phyloP scores from a whole-genome alignment of 2,113 vertebrate species.

The Montifringilla adamsi region DNA sequence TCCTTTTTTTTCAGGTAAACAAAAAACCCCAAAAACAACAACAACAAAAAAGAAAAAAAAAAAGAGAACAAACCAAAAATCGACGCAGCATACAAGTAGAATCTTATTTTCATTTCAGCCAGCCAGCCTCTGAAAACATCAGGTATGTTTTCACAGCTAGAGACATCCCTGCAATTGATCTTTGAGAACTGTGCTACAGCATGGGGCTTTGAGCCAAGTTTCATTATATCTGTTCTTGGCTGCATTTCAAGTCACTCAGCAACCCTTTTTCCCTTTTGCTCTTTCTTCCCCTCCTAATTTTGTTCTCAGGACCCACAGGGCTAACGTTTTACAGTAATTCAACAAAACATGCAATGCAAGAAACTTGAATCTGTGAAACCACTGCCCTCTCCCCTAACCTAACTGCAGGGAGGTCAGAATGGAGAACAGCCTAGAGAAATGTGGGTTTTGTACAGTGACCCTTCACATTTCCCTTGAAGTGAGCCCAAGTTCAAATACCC shows the following conservation, averaged over 20 bases:
- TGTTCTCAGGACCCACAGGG: conserved; percentile 35
- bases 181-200: background rate
- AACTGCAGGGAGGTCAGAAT: background rate
- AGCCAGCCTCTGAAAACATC: conserved; percentile 1
- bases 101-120: background rate
- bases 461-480: background rate
- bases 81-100: background rate
- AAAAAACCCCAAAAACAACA: background rate
- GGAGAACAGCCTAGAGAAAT: background rate
- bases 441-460: background rate
- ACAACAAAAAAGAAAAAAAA: background rate
- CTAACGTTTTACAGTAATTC: conserved; percentile 1
- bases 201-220: background rate
- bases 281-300: conserved; percentile 19
- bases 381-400: conserved; percentile 1
- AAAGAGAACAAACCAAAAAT: background rate
- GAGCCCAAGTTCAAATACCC: background rate
- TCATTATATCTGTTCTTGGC: conserved; percentile 39
- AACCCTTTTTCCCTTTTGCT: conserved; percentile 14
- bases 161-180: conserved; percentile 35
- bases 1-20: background rate
- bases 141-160: conserved; percentile 38
- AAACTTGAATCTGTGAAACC: conserved; percentile 18
- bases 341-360: background rate
- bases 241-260: conserved; percentile 29